Evolutionary conservation across 1,140 invertebrate species (phyloP).

Genomic region (Sycobia sp.): DNA sequence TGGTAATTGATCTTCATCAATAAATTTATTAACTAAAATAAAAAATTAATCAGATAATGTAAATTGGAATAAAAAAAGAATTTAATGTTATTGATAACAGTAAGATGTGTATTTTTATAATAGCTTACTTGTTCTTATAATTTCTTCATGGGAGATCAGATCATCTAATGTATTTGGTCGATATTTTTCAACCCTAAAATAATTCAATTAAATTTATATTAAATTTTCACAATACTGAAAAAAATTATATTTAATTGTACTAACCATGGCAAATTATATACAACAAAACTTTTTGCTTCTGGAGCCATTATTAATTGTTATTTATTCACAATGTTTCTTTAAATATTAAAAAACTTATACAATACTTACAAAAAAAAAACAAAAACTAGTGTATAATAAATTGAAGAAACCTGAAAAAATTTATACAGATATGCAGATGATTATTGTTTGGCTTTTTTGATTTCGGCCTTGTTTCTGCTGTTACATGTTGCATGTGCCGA

Average conservation of each 20-base stretch:
- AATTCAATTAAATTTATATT: constrained; percentile 29
- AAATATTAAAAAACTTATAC: too few relatives aligned
- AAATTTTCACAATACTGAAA: neutral
- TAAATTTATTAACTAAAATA: constrained; percentile 86
- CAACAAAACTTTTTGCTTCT: neutral
- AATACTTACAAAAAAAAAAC: too few relatives aligned
- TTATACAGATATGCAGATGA: too few relatives aligned
- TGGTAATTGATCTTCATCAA: constrained; percentile 89
- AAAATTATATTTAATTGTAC: constrained; percentile 19
- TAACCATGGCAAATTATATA: constrained; percentile 67
- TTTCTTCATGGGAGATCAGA: constrained; percentile 96
- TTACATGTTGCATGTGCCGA: too few relatives aligned
- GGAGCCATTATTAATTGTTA: constrained; percentile 10
- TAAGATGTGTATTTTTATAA: constrained; percentile 13
- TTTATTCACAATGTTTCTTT: constrained; percentile 1
- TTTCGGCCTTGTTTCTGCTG: too few relatives aligned
- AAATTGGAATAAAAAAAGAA: constrained; percentile 7
- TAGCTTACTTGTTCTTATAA: constrained; percentile 90
- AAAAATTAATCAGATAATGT: constrained; percentile 26
- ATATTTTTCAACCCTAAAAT: constrained; percentile 96
- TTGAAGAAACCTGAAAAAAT: too few relatives aligned
- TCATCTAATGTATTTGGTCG: constrained; percentile 89
- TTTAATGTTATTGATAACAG: too few relatives aligned
- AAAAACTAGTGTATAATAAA: too few relatives aligned
- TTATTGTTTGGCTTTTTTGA: too few relatives aligned